Conservation (phyloP, 2,888 invertebrate genomes). For the Phengaris alcon region DNA sequence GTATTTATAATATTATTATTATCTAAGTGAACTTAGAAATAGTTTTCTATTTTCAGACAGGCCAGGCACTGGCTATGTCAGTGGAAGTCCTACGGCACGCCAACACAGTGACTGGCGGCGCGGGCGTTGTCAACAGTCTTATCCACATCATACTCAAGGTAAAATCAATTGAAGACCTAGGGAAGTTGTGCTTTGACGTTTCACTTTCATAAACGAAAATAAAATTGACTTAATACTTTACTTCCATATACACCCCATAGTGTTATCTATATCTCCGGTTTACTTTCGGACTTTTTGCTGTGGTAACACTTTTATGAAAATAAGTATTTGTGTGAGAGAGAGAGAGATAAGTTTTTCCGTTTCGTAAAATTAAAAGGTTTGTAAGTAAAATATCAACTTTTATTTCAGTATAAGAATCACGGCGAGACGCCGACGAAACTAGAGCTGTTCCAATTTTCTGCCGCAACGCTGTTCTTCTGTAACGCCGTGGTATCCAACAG, state of each 20-base stretch:
- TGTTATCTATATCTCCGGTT: too few species aligned
- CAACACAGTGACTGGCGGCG: conserved; percentile 67
- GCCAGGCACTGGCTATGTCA: conserved; percentile 61
- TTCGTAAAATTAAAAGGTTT: too few species aligned
- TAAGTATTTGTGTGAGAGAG: too few species aligned
- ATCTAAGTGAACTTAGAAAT: too few species aligned
- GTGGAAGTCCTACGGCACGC: conserved; percentile 69
- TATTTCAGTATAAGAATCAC: conserved; percentile 61
- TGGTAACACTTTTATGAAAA: too few species aligned
- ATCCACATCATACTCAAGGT: conserved; percentile 66
- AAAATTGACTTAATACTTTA: too few species aligned
- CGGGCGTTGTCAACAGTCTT: conserved; percentile 67
- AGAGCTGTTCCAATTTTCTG: conserved; percentile 73
- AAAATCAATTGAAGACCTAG: conserved; percentile 26
- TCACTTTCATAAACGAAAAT: too few species aligned
- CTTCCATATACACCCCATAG: too few species aligned
- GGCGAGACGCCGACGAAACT: conserved; percentile 65
- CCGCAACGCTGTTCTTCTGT: conserved; percentile 70
- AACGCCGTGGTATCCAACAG: conserved; percentile 68
- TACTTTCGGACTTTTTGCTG: too few species aligned
- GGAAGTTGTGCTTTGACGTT: too few species aligned
- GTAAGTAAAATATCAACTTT: neutral
- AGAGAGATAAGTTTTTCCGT: too few species aligned
- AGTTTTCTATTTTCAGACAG: conserved; percentile 50
- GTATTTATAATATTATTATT: too few species aligned